Percentiles rank a stretch among this genome's conserved stretches.
Conservation (phyloP, 2,797 vertebrate genomes). For the Chelidonichthys spinosus region DNA sequence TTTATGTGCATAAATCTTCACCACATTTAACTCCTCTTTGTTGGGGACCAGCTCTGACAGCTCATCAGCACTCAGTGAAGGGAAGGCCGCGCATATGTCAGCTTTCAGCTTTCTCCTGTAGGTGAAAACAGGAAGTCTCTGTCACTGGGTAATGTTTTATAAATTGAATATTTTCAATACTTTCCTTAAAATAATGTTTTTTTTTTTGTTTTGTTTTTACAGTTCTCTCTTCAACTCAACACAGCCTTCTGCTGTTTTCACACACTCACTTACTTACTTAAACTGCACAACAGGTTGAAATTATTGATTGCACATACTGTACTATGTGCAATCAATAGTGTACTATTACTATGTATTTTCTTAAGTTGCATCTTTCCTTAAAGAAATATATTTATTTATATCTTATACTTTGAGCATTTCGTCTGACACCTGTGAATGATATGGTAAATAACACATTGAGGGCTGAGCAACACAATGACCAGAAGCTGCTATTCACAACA, state of each 20-base stretch:
- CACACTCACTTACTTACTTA: no score
- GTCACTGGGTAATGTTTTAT: background rate
- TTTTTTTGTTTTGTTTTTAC: no score
- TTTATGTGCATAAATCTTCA: constrained; percentile 92
- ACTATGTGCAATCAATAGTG: no score
- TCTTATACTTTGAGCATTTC: background rate
- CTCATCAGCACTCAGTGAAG: constrained; percentile 85
- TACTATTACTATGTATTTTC: background rate
- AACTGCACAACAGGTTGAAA: background rate
- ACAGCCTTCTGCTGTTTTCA: background rate
- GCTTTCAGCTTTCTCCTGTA: constrained; percentile 92
- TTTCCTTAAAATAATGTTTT: background rate
- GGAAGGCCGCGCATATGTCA: constrained; percentile 87
- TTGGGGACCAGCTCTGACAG: constrained; percentile 89
- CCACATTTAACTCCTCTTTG: constrained; percentile 93
- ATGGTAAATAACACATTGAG: background rate
- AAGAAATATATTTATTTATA: background rate
- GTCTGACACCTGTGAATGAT: background rate
- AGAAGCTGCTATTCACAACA: background rate
- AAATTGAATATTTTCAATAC: no score
- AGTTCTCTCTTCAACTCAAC: no score
- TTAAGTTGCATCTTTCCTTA: background rate
- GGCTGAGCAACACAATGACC: background rate
- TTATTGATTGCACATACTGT: background rate
- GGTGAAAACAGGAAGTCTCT: background rate